Evolutionary conservation across 1,140 invertebrate genomes (phyloP).

Genomic region (Apis laboriosa): DNA sequence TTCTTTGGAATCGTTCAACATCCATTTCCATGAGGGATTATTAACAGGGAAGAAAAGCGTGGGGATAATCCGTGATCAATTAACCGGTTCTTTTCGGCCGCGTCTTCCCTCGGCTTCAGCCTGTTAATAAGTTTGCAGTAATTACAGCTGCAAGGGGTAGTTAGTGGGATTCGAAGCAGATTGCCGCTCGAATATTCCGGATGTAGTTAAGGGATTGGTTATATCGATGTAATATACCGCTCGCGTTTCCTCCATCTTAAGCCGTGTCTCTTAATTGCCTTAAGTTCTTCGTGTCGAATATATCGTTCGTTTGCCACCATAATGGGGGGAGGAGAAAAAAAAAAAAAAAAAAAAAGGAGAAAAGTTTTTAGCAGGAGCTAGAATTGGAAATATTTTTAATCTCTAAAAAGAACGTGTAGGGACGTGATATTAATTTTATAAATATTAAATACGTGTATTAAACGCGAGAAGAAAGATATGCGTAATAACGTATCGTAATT

Average conservation of each 20-base stretch:
- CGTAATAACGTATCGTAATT: no score
- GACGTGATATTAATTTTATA: no score
- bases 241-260: background rate
- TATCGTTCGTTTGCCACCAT: no score
- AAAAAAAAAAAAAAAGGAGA: no score
- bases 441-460: no score
- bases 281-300: no score
- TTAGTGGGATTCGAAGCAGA: conserved; percentile 10
- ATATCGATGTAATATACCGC: background rate
- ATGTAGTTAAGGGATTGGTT: background rate
- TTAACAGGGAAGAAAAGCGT: background rate
- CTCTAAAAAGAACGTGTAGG: no score
- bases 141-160: conserved; percentile 1
- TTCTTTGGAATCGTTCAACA: conserved; percentile 3
- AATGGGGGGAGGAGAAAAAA: no score
- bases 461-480: no score
- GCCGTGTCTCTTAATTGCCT: background rate
- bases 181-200: conserved; percentile 5
- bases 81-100: conserved; percentile 12
- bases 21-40: background rate
- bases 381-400: no score
- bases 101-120: background rate
- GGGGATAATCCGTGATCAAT: conserved; percentile 23
- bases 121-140: conserved; percentile 38
- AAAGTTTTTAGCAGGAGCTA: no score